Base-by-base conservation (phyloP, 2,113 vertebrate genomes). In the Grammomys dolichurus region DNA sequence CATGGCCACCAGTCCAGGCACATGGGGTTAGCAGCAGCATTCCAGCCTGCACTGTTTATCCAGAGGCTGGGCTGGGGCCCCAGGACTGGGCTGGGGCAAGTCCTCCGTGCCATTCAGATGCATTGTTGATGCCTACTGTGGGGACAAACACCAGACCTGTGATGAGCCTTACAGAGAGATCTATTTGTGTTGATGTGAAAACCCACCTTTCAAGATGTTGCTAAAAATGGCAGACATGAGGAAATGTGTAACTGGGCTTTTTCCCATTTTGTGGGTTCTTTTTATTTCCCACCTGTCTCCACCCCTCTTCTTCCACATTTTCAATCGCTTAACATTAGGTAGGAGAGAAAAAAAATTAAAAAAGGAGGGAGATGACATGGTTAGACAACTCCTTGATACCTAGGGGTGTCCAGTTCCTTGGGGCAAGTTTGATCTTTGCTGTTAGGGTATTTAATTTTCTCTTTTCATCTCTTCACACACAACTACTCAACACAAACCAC, bases 41-140 rank as follows among this genome's bases (percentile, higher is more conserved):
- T 93, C 85, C 88, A 82, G 9, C 31, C 77, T 17, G 0, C 46
- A n/a, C 82, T 43, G 14, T 63, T 72, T 54, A 80, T n/a, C 81
- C 89, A 69, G 78, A 22, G 78, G 85, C 94, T 86, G 86, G n/a
- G 89, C 46, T 72, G 80, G 0, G 19, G 93, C 95, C 81, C 76
- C 9, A 0, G 54, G 36, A 43, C 91, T 54, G 75, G 17, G 33
- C 69, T 48, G 20, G 1, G 43, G 65, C 43, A 0, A 43, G 87
- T 72, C 93, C 86, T 87, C 75, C 11, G 3, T 75, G 86, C 54
- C n/a, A 77, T 43, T 67, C 89, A 65, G 33, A 31, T 72, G 87
- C 51, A 24, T 54, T 84, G 72, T 43, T 60, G 87, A 22, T 76
- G 40, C 40, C 87, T 60, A 84, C 63, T 19, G 56, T 24, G 69